phyloP scores from a whole-genome alignment of 2,888 invertebrate genomes.

The Drosophila mimica region DNA sequence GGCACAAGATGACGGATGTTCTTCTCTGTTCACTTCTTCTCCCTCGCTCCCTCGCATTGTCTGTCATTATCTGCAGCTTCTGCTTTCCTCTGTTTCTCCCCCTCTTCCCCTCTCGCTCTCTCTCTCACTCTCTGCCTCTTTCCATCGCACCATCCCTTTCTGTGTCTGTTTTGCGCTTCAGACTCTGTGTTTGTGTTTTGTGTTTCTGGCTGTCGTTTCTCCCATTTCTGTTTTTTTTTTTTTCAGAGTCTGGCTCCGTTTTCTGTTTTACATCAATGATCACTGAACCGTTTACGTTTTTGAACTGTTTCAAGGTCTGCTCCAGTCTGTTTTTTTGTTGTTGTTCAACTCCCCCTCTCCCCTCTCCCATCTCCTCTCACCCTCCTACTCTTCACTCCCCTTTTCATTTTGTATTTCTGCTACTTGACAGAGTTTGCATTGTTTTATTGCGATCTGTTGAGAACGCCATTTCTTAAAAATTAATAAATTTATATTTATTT shows the following conservation, averaged over 20 bases:
- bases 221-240: slow-evolving; percentile 42
- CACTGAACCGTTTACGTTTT: slow-evolving; percentile 85
- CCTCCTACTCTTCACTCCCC: background rate
- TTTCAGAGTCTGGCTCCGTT: slow-evolving; percentile 51
- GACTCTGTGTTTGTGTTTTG: slow-evolving; percentile 28
- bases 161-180: slow-evolving; percentile 25
- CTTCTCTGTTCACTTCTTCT: slow-evolving; percentile 34
- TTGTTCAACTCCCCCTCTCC: slow-evolving; percentile 15
- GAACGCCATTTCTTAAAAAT: background rate
- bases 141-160: slow-evolving; percentile 26
- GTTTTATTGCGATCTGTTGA: slow-evolving; percentile 14
- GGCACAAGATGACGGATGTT: slow-evolving; percentile 76
- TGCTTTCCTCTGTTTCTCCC: slow-evolving; percentile 10
- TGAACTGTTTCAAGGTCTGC: slow-evolving; percentile 85
- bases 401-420: slow-evolving; percentile 1
- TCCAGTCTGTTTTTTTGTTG: slow-evolving; percentile 37
- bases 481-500: background rate
- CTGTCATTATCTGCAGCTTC: slow-evolving; percentile 38
- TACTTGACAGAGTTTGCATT: slow-evolving; percentile 2
- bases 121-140: slow-evolving; percentile 27
- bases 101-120: slow-evolving; percentile 19
- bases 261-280: slow-evolving; percentile 82
- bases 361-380: background rate
- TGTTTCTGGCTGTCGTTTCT: slow-evolving; percentile 48
- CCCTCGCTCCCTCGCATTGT: background rate